Base-by-base conservation (phyloP, 2,888 invertebrate species). In the Epicampocera succincta region DNA sequence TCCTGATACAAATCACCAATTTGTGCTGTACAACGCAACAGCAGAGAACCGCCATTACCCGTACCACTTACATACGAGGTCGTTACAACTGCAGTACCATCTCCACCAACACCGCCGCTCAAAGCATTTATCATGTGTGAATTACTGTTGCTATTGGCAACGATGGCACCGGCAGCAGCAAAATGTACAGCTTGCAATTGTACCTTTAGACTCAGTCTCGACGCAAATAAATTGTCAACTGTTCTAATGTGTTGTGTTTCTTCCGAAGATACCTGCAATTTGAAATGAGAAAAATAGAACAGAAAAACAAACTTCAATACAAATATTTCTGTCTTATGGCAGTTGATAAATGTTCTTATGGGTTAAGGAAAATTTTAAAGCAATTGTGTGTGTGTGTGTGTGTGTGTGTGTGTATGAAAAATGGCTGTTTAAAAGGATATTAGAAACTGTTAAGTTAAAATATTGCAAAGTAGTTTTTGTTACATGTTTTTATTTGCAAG, bases 1-100 rank as follows among this genome's bases (percentile, higher is more conserved):
- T 93, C 93, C 85, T 93, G 93, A 92, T 95, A 96, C 85, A 95
- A 92, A 75, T 93, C 93, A 83, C 93, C 93, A 86, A 96, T 93
- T 86, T 94, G 93, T 42, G 95, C 95, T 65, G 93, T 93, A 89
- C 96, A 96, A 72, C 94, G 93, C 56, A 96, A 92, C 84, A 94
- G 91, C 87, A 96, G 91, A 83, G 94, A 92, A 21, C 88, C 88
- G 8, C 66, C 76, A 9, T 60, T 71, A 25, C 56, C 68, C 17
- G 60, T 52, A 90, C 89, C 69, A 29, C 54, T 60, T 72, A 80
- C 42, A 77, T 79, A 79, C 63, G 63, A 17, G 1, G 82, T 73
- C 65, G 83, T 72, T 68, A 52, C 58, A 52, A 80, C 76, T 71
- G 77, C 80, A 50, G 50, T 81, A 75, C 83, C 85, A 58, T 33